These are phyloP conservation scores for Lepilemur ruficaudatus DNA, from an alignment of 2,797 vertebrate species.

Conservation along the genomic window DNA sequence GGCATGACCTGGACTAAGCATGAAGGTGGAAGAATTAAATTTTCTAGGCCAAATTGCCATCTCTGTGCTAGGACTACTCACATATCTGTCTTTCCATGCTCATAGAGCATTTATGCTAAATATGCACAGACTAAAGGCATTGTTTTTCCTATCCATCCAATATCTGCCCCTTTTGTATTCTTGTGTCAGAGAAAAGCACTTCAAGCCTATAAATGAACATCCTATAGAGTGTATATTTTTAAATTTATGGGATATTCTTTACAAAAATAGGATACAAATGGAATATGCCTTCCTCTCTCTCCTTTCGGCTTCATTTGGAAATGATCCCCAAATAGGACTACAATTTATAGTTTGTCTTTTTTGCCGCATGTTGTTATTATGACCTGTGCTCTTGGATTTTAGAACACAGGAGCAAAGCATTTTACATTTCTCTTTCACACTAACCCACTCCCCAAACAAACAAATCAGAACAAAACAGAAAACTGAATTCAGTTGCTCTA, in stretches of 20 bases:
- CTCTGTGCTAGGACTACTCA: no score
- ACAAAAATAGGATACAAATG: not conserved
- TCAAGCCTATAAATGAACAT: not conserved
- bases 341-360: not conserved
- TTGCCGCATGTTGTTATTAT: not conserved
- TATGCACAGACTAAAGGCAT: not conserved
- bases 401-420: not conserved
- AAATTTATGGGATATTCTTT: not conserved
- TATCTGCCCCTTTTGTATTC: not conserved
- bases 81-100: not conserved
- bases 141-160: not conserved
- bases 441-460: not conserved
- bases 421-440: not conserved
- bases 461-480: not conserved
- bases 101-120: not conserved
- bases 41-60: not conserved
- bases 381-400: not conserved
- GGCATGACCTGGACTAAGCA: not conserved
- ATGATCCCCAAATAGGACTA: not conserved
- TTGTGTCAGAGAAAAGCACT: not conserved
- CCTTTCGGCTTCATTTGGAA: not conserved
- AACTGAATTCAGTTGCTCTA: not conserved
- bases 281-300: not conserved
- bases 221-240: not conserved
- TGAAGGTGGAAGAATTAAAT: not conserved